Conservation (phyloP, 2,113 vertebrate genomes). For the Cisticola juncidis region DNA sequence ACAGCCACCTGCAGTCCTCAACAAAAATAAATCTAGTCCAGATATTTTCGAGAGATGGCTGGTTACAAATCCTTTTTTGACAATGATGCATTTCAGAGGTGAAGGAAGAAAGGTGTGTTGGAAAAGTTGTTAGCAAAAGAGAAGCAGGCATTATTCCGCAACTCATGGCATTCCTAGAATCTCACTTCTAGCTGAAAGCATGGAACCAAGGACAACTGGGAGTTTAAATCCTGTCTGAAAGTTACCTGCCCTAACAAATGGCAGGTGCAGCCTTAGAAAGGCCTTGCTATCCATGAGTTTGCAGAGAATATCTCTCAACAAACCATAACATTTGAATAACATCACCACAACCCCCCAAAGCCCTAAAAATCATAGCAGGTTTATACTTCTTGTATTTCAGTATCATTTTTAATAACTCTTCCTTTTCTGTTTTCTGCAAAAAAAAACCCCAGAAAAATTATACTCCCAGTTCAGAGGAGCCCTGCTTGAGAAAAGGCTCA, state of each 20-base stretch:
- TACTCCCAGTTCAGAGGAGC: background rate
- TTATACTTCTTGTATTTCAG: background rate
- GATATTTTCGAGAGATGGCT: background rate
- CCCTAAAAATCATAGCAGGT: background rate
- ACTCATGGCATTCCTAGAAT: background rate
- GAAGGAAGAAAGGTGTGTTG: background rate
- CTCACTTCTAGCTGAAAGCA: background rate
- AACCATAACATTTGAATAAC: background rate
- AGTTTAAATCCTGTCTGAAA: background rate
- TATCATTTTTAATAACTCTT: background rate
- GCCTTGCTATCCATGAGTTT: background rate
- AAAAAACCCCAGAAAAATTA: background rate
- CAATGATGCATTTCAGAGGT: background rate
- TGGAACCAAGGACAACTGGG: background rate
- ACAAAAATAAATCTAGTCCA: background rate
- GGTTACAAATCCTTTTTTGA: background rate
- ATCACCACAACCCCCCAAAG: background rate
- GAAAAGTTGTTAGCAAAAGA: slow-evolving; percentile 1
- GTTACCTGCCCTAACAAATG: background rate
- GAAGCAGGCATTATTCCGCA: background rate
- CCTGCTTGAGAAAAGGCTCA: background rate
- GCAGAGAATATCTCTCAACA: background rate
- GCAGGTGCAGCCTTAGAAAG: background rate
- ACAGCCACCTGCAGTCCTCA: background rate
- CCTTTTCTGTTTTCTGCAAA: background rate